Base-by-base conservation (phyloP, 2,888 invertebrate species). In the Maniola hyperantus region DNA sequence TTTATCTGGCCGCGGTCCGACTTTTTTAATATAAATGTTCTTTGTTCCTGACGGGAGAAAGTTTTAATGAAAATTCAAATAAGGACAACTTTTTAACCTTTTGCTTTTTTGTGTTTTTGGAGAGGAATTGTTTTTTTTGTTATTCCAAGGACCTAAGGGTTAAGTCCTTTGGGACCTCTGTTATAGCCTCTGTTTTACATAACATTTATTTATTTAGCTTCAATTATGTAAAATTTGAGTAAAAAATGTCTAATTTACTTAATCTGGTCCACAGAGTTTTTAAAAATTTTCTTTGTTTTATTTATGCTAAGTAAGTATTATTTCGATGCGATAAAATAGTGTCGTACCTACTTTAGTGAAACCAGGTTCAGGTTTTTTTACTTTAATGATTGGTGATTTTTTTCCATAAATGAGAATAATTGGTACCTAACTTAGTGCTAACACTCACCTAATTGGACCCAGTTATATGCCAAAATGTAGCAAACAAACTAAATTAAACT, bases 21-120 rank as follows among this genome's bases (percentile, higher is more conserved):
- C 86, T 92, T 92, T 92, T 92, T 92, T 92, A 92, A 92, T 92
- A 92, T 92, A 91, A 92, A 91, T 91, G 91, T 92, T 92, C 92
- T 92, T 92, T 92, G 92, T 91, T 90, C 89, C 83, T 91, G 91
- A 91, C 88, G 87, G 87, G 84, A 83, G 82, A 89, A 88, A 88
- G 85, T 89, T 89, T 88, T 88, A 89, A 89, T 89, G 89, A 89
- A 89, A 89, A 89, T 89, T 89, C 88, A 88, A 88, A 89, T 88
- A 89, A 88, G 88, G 88, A 88, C 86, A 87, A 88, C 88, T 88
- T 88, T 46, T 87, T 82, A 86, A 85, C 88, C 88, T 88, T 88
- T 88, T 83, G 82, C 83, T 83, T 85, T 85, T 83, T 80, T 71
- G 71, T 76, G 84, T 85, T 84, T 83, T 80, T 74, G 73, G 78